A percentile compares a stretch with the other conserved stretches of the same genome.
Conservation (phyloP, 2,113 vertebrate species). For the Spermophilus dauricus region DNA sequence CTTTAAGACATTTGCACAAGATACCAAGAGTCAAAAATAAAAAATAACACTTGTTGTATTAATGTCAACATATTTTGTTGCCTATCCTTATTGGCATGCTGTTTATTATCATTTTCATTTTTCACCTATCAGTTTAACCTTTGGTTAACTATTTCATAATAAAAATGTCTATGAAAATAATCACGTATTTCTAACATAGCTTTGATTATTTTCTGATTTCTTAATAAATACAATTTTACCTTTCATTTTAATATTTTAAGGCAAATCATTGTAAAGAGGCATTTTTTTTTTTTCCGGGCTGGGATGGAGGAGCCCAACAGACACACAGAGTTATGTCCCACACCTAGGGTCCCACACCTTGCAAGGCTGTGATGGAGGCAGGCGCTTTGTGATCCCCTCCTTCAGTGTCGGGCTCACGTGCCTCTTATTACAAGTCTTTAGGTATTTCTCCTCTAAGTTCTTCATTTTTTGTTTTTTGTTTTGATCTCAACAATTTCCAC, state of each 20-base stretch:
- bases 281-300: no score
- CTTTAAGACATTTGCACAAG: neutral
- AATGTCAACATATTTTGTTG: neutral
- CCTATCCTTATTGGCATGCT: neutral
- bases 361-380: neutral
- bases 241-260: neutral
- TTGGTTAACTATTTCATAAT: neutral
- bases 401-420: neutral
- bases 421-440: neutral
- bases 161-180: neutral
- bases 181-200: neutral
- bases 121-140: neutral
- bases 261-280: no score
- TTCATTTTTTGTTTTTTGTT: neutral
- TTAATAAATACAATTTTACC: neutral
- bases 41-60: neutral
- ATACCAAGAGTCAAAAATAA: neutral
- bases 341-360: neutral
- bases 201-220: neutral
- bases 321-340: neutral
- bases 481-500: neutral
- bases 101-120: neutral
- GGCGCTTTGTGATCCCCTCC: neutral
- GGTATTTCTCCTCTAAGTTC: neutral
- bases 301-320: no score